Evolutionary conservation across 2,113 vertebrate genomes (phyloP).

Genomic region (Globicephala melas): DNA sequence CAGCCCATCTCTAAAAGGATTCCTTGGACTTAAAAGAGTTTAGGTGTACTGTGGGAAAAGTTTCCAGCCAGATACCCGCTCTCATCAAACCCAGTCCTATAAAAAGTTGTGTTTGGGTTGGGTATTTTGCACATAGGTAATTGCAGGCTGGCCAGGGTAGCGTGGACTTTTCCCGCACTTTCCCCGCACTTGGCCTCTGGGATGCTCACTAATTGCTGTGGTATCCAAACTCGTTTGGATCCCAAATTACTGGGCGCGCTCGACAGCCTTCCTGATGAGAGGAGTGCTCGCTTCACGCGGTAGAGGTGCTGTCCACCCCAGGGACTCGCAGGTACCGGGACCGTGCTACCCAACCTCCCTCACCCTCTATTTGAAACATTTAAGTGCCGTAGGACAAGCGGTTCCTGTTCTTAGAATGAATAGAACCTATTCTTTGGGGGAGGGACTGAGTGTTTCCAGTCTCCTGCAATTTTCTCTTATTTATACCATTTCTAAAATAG

Average conservation of each 20-base stretch:
- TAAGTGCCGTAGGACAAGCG: not conserved
- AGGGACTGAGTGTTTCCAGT: not conserved
- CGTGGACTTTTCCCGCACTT: not conserved
- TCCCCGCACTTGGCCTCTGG: not conserved
- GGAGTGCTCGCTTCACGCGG: not conserved
- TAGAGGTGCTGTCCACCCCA: not conserved
- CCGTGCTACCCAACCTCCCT: not conserved
- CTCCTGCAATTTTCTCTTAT: conserved; percentile 18
- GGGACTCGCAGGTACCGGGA: not conserved
- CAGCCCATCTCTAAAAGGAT: not conserved
- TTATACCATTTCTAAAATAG: conserved; percentile 62
- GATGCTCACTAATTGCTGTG: not conserved
- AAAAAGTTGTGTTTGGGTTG: conserved; percentile 61
- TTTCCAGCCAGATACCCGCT: conserved; percentile 69
- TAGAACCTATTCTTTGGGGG: not conserved
- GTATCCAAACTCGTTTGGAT: not conserved
- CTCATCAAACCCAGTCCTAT: conserved; percentile 27
- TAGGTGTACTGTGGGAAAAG: conserved; percentile 61
- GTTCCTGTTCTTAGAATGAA: conserved; percentile 37
- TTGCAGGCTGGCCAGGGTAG: not conserved
- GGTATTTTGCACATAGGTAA: not conserved
- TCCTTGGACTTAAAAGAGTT: not conserved
- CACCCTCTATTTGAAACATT: not conserved
- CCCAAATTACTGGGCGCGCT: not conserved
- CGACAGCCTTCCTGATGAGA: not conserved